Percentiles rank a stretch among this genome's conserved stretches.
Conservation (phyloP, 2,113 vertebrate species). For the Ovis aries region DNA sequence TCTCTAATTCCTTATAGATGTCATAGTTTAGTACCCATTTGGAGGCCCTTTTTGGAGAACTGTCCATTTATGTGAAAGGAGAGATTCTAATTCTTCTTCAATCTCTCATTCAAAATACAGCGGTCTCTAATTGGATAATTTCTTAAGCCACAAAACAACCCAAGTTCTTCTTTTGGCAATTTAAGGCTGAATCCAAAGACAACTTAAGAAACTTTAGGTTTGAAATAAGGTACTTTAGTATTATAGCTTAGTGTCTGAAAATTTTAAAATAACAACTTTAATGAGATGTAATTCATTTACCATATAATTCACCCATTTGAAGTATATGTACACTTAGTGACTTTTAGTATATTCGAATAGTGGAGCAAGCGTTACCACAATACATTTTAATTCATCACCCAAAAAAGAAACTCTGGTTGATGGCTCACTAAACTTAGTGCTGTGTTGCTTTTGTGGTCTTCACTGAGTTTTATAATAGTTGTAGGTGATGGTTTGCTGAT, state of each 20-base stretch:
- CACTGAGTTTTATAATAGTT: neutral
- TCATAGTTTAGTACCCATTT: neutral
- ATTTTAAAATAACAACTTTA: neutral
- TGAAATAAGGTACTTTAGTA: neutral
- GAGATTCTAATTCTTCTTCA: neutral
- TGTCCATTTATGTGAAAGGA: neutral
- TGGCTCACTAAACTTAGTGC: neutral
- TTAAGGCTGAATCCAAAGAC: neutral
- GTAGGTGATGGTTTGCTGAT: neutral
- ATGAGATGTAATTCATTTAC: neutral
- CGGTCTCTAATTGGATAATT: neutral
- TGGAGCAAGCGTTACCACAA: neutral
- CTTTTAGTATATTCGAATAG: constrained; percentile 5
- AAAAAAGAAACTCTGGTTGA: neutral
- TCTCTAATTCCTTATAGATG: neutral
- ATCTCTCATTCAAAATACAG: neutral
- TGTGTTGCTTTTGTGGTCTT: neutral
- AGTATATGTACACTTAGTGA: neutral
- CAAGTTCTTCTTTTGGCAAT: neutral
- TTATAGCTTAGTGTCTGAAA: constrained; percentile 5
- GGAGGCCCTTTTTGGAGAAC: neutral
- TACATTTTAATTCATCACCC: neutral
- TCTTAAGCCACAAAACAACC: neutral
- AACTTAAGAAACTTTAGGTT: neutral
- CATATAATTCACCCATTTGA: neutral